Evolutionary conservation across 2,113 vertebrate genomes (phyloP).

Genomic region (Oreotragus oreotragus): DNA sequence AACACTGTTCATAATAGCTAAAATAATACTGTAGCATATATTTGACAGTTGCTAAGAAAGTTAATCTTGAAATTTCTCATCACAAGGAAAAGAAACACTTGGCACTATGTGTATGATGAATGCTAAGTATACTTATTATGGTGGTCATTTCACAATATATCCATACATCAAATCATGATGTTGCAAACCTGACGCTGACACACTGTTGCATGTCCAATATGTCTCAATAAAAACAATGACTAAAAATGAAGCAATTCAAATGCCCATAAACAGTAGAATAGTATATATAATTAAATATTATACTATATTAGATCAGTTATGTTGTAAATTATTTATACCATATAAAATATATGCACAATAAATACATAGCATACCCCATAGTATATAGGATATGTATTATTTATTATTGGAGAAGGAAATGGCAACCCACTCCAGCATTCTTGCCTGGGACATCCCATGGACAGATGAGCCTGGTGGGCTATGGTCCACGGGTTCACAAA

Average conservation of each 20-base stretch:
- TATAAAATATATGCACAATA: background rate
- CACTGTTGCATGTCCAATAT: background rate
- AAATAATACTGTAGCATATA: background rate
- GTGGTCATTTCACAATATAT: background rate
- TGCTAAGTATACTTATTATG: background rate
- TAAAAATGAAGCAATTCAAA: background rate
- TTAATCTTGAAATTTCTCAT: background rate
- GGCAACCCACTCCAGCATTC: background rate
- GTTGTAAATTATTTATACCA: background rate
- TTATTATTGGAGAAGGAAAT: background rate
- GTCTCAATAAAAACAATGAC: background rate
- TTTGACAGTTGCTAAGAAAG: background rate
- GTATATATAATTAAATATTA: background rate
- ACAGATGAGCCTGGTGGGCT: background rate
- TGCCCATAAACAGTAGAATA: background rate
- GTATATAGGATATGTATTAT: background rate
- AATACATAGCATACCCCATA: background rate
- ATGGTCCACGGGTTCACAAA: background rate
- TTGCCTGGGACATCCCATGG: background rate
- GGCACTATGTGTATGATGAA: background rate
- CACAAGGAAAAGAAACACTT: background rate
- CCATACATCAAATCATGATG: background rate
- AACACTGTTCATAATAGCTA: background rate
- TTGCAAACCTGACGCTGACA: background rate
- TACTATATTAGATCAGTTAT: background rate